Base-by-base conservation (phyloP, 2,888 invertebrate genomes). In the Dugesia japonica region DNA sequence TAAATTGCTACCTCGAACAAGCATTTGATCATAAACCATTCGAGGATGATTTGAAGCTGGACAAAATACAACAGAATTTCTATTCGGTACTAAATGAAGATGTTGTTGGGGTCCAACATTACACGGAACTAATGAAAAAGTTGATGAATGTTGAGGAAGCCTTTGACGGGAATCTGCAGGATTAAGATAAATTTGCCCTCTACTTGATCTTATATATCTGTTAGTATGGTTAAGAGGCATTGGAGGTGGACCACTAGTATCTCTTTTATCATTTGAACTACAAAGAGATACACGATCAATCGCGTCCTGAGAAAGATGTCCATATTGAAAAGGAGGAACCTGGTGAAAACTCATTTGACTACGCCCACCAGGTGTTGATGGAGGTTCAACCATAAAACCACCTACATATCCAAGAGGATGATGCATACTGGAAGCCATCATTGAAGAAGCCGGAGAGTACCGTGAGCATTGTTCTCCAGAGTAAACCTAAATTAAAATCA, bases 261-360 rank as follows among this genome's bases (percentile, higher is more conserved):
- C 56, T 56, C 56, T 4, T n/a, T 56, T 56, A 13, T 56, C 56
- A n/a, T 56, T 56, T 9, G 56, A 56, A 56, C 56, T 56, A n/a
- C 56, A 56, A 23, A 56, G 56, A 4, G 56, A 56, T 20, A 56
- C 56, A n/a, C 56, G 56, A 56, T 56, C 56, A 7, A 56, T 56
- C 4, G 56, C 56, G 17, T 56, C 56, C 17, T 56, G 56, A 56
- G 56, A 56, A 4, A 56, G 4, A 56, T 56, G 56, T n/a, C 56
- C 56, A n/a, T 56, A 56, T 9, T 56, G 56, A 20, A n/a, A 13
- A 13, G 56, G 56, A n/a, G 56, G 56, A 20, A 23, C 56, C 56
- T 56, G 56, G 17, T 56, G 56, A 56, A 56, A 56, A 56, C 56
- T 56, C 56, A 56, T 56, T 56, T 56, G 56, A 56, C 56, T 56